Base-by-base conservation (phyloP, 2,113 vertebrate genomes). In the Notechis scutatus region DNA sequence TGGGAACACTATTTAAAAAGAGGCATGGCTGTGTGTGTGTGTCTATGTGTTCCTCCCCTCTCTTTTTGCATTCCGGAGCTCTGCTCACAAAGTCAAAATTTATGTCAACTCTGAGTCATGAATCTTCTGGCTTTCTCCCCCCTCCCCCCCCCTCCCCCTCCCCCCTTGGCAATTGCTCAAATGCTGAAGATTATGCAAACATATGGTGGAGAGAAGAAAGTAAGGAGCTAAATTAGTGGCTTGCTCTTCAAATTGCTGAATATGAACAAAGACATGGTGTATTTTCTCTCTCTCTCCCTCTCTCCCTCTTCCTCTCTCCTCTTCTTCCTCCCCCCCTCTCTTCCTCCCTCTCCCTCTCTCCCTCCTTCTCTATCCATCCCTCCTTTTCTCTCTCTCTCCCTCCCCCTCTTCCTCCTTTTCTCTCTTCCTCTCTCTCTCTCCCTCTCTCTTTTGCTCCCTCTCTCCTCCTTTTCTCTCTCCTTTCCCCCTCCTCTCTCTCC, bases 331-430 rank as follows among this genome's bases (percentile, higher is more conserved):
- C 1, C 23, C n/a, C 21, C 21, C 20, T 8, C 56, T 1, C 5
- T 1, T 8, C 0, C 24, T 26, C 57, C 1, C 23, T 9, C 23
- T 9, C 7, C 1, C 2, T 24, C 2, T 26, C 8, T 10, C 23
- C 3, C 1, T 1, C 23, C 0, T 0, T 6, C 20, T 6, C n/a
- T n/a, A n/a, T 5, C 0, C 56, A n/a, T 21, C 20, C 0, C 4
- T 21, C 55, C 3, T 15, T n/a, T n/a, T 34, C 0, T 10, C 15
- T 5, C 54, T 20, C 20, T 2, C 55, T 1, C 47, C 47, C 55
- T 6, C 0, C 1, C 5, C 20, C 55, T 5, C 5, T 56, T 0
- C 4, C 4, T 4, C 55, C 1, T 45, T 45, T 3, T 20, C 55
- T 20, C 54, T 18, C 18, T 18, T 14, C 15, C 54, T 15, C 54